Base-by-base conservation (phyloP, 1,140 invertebrate genomes). In the Diachasma alloeum region DNA sequence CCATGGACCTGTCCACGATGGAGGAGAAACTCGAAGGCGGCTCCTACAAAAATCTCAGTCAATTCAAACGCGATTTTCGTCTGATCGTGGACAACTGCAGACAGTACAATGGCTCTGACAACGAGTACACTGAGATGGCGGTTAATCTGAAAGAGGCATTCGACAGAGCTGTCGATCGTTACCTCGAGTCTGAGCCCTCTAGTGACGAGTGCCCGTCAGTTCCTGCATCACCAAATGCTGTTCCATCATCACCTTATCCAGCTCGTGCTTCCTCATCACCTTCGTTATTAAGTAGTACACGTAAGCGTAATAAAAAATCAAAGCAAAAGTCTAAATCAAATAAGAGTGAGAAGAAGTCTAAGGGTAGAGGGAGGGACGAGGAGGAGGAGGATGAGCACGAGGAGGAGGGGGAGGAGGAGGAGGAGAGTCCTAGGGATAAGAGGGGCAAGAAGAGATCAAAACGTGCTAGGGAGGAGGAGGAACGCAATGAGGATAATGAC, bases 31-130 rank as follows among this genome's bases (percentile, higher is more conserved):
- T 97, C 15, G 95, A 96, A 83, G 92, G 91, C 80, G 94, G 95
- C 31, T 92, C 93, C 75, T 98, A 98, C 83, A 92, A 93, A 36
- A 94, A 92, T 77, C 93, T 95, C 78, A 91, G 91, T 53, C 93
- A 96, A 89, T 97, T 98, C 87, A 94, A 94, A 84, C 92, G 92
- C 3, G 97, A 98, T 89, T 97, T 98, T 88, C 93, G 94, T 81
- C 91, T 97, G 48, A 97, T 98, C 83, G 94, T 97, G 11, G 95
- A 97, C 80, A 98, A 98, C 87, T 98, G 96, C 87, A 91, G 94
- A 76, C 91, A 96, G 67, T 98, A 97, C 84, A 97, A 98, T 92
- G 97, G 97, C 44, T 93, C 94, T 79, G 94, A 96, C 83, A 97
- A 96, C 91, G 96, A 97, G 87, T 97, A 97, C 81, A 96, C 95